Percentiles rank a stretch among this genome's conserved stretches.
Evolutionary conservation across 2,888 invertebrate species (phyloP).

Genomic region (Rambutsinella grinnellia): DNA sequence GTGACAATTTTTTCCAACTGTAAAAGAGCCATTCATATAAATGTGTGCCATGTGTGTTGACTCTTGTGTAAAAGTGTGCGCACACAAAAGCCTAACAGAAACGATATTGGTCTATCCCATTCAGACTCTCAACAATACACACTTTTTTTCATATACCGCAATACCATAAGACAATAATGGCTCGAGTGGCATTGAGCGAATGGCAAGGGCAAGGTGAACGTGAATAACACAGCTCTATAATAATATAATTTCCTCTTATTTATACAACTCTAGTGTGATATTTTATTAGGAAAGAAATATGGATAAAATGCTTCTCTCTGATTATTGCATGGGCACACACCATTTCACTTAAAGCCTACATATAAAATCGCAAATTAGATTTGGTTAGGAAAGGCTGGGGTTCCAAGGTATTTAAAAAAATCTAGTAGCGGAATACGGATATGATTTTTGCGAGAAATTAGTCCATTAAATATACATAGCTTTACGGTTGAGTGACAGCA

Average conservation of each 20-base stretch:
- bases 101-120: no score
- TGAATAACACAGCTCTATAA: neutral
- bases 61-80: neutral
- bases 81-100: neutral
- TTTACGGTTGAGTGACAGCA: neutral
- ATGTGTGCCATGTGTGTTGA: neutral
- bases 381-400: neutral
- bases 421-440: neutral
- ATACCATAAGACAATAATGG: constrained; percentile 12
- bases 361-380: neutral
- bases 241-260: neutral
- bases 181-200: constrained; percentile 42
- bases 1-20: neutral
- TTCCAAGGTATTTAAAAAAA: neutral
- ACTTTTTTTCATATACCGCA: neutral
- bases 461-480: neutral
- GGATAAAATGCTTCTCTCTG: neutral
- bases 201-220: constrained; percentile 54
- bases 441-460: neutral
- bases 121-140: neutral
- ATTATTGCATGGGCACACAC: neutral
- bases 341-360: neutral
- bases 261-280: neutral
- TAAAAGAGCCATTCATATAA: no score
- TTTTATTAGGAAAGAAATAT: neutral